Percentiles rank a stretch among this genome's conserved stretches.
These are phyloP conservation scores for Lamellibrachia columna DNA, from an alignment of 2,888 invertebrate genomes.

Conservation along the genomic window DNA sequence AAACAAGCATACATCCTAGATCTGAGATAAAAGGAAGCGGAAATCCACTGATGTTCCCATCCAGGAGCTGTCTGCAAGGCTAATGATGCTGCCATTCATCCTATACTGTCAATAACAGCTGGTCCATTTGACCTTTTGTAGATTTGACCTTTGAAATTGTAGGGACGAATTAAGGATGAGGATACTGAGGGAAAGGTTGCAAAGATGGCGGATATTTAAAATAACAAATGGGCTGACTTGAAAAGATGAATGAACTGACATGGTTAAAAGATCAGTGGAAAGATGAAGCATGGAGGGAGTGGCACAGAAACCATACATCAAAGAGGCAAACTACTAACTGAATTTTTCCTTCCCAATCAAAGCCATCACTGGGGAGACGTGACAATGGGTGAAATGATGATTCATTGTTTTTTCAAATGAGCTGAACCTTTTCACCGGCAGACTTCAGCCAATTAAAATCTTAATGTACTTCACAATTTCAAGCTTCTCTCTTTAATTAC, in stretches of 20 bases:
- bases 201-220: neutral
- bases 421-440: neutral
- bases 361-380: neutral
- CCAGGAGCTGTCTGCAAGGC: neutral
- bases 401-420: neutral
- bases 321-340: conserved; percentile 1
- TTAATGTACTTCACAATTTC: neutral
- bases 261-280: neutral
- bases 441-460: neutral
- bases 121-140: neutral
- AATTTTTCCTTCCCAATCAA: neutral
- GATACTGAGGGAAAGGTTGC: neutral
- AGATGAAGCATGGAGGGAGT: neutral
- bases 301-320: neutral
- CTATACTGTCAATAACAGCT: neutral
- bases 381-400: neutral
- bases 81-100: neutral
- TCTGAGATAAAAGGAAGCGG: neutral
- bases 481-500: too few species aligned
- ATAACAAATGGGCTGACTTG: neutral
- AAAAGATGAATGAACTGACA: neutral
- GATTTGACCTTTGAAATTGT: neutral
- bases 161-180: neutral
- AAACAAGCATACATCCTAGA: neutral
- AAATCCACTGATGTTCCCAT: conserved; percentile 4